phyloP scores from a whole-genome alignment of 1,140 invertebrate species.

The Drosophila mojavensis region DNA sequence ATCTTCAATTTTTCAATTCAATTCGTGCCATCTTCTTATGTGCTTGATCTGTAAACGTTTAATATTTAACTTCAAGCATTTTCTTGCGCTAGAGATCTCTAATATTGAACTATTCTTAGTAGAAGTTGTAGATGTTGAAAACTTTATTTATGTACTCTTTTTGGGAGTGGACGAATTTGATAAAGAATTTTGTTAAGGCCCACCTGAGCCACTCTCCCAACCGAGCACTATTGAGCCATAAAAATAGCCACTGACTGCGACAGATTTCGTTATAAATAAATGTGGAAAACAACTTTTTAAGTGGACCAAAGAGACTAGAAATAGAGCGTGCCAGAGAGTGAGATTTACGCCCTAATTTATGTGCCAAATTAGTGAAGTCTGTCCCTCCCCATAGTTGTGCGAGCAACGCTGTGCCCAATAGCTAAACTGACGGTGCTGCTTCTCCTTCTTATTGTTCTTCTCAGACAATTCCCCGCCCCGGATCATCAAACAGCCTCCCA shows the following conservation, averaged over 20 bases:
- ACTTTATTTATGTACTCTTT: constrained; percentile 2
- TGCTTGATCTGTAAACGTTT: too few relatives aligned
- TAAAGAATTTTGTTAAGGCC: constrained; percentile 14
- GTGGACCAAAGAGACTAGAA: constrained; percentile 17
- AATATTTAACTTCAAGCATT: neutral
- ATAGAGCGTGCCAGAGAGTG: neutral
- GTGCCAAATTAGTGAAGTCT: constrained; percentile 61
- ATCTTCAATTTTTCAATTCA: too few relatives aligned
- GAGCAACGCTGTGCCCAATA: neutral
- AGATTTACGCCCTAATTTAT: constrained; percentile 58
- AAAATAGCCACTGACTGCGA: constrained; percentile 23
- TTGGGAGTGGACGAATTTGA: constrained; percentile 1
- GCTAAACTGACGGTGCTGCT: neutral
- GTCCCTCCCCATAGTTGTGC: neutral
- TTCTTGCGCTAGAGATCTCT: too few relatives aligned
- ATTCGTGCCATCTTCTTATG: too few relatives aligned
- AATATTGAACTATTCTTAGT: neutral
- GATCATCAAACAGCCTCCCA: constrained; percentile 95
- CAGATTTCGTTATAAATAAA: constrained; percentile 32
- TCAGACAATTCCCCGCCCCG: constrained; percentile 93
- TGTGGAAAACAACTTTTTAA: constrained; percentile 18
- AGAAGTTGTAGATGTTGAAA: neutral
- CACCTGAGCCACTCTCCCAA: constrained; percentile 14
- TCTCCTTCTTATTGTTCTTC: constrained; percentile 1
- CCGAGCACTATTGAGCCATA: constrained; percentile 1